phyloP scores from a whole-genome alignment of 1,140 invertebrate species.

The Wasmannia auropunctata region DNA sequence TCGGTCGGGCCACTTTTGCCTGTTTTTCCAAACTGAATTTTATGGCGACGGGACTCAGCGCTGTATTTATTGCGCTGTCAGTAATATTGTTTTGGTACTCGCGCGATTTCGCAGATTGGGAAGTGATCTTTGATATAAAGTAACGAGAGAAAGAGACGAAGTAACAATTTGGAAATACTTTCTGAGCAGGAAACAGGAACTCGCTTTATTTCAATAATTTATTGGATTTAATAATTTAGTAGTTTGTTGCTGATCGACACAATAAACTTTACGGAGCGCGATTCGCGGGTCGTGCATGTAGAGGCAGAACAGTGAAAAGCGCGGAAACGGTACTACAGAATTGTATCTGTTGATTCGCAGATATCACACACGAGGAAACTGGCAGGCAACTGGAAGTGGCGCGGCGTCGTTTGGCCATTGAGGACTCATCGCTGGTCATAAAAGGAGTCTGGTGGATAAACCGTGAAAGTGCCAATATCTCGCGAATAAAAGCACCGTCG shows the following conservation, averaged over 20 bases:
- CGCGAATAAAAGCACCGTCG: slow-evolving; percentile 34
- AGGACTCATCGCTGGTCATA: slow-evolving; percentile 32
- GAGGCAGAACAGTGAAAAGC: background rate
- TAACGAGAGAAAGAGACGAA: background rate
- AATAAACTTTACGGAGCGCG: background rate
- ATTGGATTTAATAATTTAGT: background rate
- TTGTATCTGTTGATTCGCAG: slow-evolving; percentile 16
- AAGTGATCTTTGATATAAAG: background rate
- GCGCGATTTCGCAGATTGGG: background rate
- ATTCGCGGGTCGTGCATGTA: background rate
- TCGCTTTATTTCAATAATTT: background rate
- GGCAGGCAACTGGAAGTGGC: background rate
- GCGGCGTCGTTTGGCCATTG: slow-evolving; percentile 11
- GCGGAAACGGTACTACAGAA: background rate
- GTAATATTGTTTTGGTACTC: background rate
- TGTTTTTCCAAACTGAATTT: slow-evolving; percentile 33
- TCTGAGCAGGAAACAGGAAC: background rate
- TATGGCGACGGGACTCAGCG: background rate
- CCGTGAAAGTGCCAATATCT: slow-evolving; percentile 59
- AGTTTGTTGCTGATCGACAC: background rate
- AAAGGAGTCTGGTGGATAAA: slow-evolving; percentile 54
- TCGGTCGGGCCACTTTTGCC: background rate
- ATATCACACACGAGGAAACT: slow-evolving; percentile 6
- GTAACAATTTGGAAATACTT: background rate
- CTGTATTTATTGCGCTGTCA: slow-evolving; percentile 31